phyloP scores from a whole-genome alignment of 2,888 invertebrate species.

The Kuschelorhynchus macadamiae region DNA sequence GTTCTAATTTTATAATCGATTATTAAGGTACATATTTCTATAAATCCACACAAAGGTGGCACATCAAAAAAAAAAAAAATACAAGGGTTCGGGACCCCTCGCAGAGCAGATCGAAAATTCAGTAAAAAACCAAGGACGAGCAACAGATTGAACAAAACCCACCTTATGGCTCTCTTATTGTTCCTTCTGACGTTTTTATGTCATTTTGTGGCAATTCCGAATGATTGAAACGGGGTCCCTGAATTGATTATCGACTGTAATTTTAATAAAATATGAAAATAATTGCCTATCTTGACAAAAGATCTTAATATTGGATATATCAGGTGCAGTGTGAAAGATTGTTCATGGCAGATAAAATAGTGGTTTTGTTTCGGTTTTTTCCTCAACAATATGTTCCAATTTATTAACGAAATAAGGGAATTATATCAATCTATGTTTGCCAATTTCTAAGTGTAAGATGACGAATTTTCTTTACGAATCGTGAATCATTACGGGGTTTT shows the following conservation, averaged over 20 bases:
- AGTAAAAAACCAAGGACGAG: constrained; percentile 25
- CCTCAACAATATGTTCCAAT: too few relatives aligned
- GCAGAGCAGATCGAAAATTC: constrained; percentile 37
- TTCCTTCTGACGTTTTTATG: constrained; percentile 53
- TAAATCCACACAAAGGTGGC: constrained; percentile 7
- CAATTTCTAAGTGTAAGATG: too few relatives aligned
- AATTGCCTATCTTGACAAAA: constrained; percentile 43
- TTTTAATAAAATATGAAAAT: constrained; percentile 42
- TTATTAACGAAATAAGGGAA: too few relatives aligned
- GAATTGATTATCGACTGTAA: constrained; percentile 51
- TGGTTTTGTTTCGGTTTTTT: too few relatives aligned
- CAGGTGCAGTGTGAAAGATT: constrained; percentile 36
- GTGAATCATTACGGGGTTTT: too few relatives aligned
- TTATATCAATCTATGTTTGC: too few relatives aligned
- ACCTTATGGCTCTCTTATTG: constrained; percentile 41
- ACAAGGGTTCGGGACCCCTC: constrained; percentile 43
- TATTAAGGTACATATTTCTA: not conserved
- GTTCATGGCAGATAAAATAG: not conserved
- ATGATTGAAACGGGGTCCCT: constrained; percentile 52
- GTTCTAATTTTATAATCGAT: too few relatives aligned
- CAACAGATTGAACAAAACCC: constrained; percentile 20
- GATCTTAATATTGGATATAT: constrained; percentile 33
- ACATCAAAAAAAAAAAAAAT: constrained; percentile 16
- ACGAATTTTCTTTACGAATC: too few relatives aligned
- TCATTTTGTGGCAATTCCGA: constrained; percentile 49